A percentile compares a stretch with the other conserved stretches of the same genome.
Conservation (phyloP, 2,888 invertebrate genomes). For the Trachelus stipa region DNA sequence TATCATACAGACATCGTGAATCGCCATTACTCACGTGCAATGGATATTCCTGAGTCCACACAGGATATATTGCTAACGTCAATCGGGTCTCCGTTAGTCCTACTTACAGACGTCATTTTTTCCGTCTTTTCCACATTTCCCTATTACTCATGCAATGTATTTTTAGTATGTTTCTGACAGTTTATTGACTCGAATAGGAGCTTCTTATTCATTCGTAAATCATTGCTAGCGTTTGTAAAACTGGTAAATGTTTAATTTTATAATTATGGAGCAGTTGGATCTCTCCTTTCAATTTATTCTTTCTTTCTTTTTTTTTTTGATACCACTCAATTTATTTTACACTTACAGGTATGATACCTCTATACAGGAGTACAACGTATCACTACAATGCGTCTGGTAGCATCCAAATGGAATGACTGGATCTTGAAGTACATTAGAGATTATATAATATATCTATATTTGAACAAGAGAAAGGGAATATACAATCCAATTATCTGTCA, state of each 20-base stretch:
- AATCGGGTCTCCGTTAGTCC: too few relatives aligned
- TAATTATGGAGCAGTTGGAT: background rate
- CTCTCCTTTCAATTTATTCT: background rate
- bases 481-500: background rate
- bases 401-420: constrained; percentile 6
- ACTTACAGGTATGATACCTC: constrained; percentile 40
- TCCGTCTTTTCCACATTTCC: too few relatives aligned
- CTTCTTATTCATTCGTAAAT: too few relatives aligned
- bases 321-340: constrained; percentile 40
- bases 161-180: too few relatives aligned
- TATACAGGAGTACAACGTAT: constrained; percentile 32
- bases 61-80: too few relatives aligned
- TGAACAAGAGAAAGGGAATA: background rate
- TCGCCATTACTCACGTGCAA: too few relatives aligned
- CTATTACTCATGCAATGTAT: too few relatives aligned
- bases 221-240: too few relatives aligned
- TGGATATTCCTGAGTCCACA: too few relatives aligned
- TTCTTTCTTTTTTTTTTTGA: constrained; percentile 3
- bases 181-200: too few relatives aligned
- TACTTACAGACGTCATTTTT: too few relatives aligned
- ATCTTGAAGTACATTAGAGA: background rate
- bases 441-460: background rate
- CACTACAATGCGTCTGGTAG: constrained; percentile 15
- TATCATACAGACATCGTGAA: too few relatives aligned
- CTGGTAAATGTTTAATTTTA: background rate